Conservation (phyloP, 2,797 vertebrate genomes). For the Sebastes taczanowskii region DNA sequence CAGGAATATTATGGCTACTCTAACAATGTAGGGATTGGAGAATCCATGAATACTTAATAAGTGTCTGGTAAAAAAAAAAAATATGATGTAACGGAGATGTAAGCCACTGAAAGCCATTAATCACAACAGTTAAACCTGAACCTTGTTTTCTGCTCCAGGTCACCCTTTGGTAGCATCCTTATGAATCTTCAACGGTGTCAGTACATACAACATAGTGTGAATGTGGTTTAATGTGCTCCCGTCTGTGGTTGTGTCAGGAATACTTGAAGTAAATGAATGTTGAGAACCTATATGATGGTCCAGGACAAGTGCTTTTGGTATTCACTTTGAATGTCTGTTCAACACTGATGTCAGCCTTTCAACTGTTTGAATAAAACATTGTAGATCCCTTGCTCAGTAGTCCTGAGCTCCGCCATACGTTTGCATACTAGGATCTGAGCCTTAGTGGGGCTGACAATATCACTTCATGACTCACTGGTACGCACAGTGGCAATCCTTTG, state of each 20-base stretch:
- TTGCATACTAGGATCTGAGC: conserved; percentile 53
- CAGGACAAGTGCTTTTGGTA: conserved; percentile 13
- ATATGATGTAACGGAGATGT: conserved; percentile 70
- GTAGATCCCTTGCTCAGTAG: conserved; percentile 11
- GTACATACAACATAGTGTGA: neutral
- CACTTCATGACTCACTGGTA: conserved; percentile 60
- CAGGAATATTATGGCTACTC: conserved; percentile 58
- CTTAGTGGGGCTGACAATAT: conserved; percentile 58
- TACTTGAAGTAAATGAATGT: neutral
- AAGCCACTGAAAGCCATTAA: conserved; percentile 71
- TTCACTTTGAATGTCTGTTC: conserved; percentile 46
- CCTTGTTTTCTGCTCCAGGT: conserved; percentile 22
- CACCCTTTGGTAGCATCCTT: conserved; percentile 19
- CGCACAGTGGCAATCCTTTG: conserved; percentile 65
- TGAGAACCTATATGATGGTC: neutral
- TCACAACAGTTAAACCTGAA: conserved; percentile 56
- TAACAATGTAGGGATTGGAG: conserved; percentile 56
- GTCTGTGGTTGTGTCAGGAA: conserved; percentile 9
- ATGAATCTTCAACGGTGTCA: neutral
- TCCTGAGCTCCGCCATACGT: conserved; percentile 45
- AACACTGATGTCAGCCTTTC: conserved; percentile 30
- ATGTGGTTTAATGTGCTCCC: neutral
- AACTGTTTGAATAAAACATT: conserved; percentile 40
- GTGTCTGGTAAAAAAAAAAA: conserved; percentile 44
- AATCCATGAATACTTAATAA: conserved; percentile 71